A percentile compares a stretch with the other conserved stretches of the same genome.
phyloP scores from a whole-genome alignment of 2,888 invertebrate genomes.

The Drosophila meridiana region DNA sequence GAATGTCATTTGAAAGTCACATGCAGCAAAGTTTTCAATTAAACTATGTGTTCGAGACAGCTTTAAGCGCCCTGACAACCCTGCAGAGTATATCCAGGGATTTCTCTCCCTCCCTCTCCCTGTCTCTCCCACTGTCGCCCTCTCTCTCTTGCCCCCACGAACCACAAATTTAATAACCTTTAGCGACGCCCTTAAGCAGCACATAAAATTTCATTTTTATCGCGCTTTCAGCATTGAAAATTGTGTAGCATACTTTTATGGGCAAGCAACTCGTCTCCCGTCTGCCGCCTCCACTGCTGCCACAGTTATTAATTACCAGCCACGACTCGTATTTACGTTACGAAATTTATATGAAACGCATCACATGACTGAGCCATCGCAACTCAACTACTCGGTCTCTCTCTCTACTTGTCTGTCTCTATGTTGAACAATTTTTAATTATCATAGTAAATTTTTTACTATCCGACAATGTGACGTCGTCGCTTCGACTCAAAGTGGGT shows the following conservation, averaged over 20 bases:
- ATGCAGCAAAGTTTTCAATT: conserved; percentile 53
- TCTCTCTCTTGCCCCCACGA: background rate
- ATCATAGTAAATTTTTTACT: conserved; percentile 60
- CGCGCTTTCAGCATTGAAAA: conserved; percentile 55
- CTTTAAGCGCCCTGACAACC: conserved; percentile 38
- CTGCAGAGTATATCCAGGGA: background rate
- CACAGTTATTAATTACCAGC: conserved; percentile 50
- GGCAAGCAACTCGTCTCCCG: conserved; percentile 16
- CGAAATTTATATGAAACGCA: conserved; percentile 45
- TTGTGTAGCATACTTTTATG: conserved; percentile 58
- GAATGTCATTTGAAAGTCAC: conserved; percentile 76
- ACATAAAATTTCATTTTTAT: conserved; percentile 73
- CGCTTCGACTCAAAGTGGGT: conserved; percentile 32
- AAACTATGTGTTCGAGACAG: conserved; percentile 51
- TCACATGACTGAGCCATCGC: conserved; percentile 35
- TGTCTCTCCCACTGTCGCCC: background rate
- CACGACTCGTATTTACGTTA: conserved; percentile 37
- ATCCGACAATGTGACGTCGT: conserved; percentile 62
- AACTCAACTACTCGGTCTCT: background rate
- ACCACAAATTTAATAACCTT: conserved; percentile 55
- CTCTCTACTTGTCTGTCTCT: background rate
- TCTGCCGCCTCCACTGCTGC: background rate
- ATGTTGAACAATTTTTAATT: conserved; percentile 56
- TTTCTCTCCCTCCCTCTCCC: background rate
- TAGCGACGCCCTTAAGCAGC: conserved; percentile 58